Conservation (phyloP, 2,888 invertebrate genomes). For the Phorcus lineatus region DNA sequence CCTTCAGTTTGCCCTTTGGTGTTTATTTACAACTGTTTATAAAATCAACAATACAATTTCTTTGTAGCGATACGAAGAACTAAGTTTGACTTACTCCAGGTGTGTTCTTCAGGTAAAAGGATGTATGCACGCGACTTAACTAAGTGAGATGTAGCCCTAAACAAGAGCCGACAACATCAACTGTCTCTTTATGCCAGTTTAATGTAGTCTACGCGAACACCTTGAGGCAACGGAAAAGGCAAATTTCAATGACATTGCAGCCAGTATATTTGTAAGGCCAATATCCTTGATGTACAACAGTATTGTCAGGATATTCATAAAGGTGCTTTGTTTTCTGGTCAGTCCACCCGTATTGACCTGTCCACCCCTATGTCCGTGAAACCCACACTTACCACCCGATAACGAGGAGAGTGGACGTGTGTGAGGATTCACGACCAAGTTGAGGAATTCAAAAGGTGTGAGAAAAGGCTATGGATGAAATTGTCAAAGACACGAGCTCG, state of each 20-base stretch:
- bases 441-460: conserved; percentile 6
- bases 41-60: neutral
- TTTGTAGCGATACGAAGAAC: neutral
- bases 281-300: neutral
- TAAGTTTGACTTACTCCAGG: conserved; percentile 4
- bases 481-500: conserved; percentile 17
- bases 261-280: conserved; percentile 3
- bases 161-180: neutral
- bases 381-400: neutral
- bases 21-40: neutral
- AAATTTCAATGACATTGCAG: conserved; percentile 16
- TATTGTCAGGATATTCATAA: conserved; percentile 6
- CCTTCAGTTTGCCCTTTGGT: neutral
- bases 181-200: neutral
- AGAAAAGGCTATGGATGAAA: conserved; percentile 2
- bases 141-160: conserved; percentile 9
- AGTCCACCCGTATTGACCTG: conserved; percentile 17
- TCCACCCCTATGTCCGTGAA: neutral
- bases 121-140: neutral
- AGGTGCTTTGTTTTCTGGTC: neutral
- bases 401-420: neutral
- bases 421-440: conserved; percentile 15
- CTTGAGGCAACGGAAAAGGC: conserved; percentile 12
- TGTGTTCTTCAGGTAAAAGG: neutral
- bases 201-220: neutral